Conservation (phyloP, 2,797 vertebrate species). For the Gadopsis marmoratus region DNA sequence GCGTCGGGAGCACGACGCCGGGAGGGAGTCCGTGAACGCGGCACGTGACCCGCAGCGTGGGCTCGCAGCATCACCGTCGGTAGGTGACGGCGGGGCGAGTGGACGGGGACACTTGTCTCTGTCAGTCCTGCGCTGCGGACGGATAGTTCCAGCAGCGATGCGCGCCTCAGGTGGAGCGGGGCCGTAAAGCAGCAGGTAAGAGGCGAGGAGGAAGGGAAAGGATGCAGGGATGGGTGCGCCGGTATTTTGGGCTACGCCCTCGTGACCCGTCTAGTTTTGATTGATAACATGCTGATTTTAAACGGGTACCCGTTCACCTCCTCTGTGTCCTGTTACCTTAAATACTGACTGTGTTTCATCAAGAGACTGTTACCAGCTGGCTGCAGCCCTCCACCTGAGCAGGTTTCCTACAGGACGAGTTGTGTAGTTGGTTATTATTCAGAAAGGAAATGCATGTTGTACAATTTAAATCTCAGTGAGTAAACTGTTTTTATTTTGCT, state of each 20-base stretch:
- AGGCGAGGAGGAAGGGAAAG: background rate
- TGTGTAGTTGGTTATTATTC: background rate
- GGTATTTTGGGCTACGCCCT: slow-evolving; percentile 24
- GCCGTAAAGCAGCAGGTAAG: slow-evolving; percentile 74
- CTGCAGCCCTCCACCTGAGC: no score
- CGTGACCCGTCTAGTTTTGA: slow-evolving; percentile 6
- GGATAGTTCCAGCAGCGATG: slow-evolving; percentile 60
- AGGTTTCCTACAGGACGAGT: no score
- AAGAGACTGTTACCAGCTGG: no score
- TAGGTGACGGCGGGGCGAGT: slow-evolving; percentile 51
- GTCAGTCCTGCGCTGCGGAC: slow-evolving; percentile 44
- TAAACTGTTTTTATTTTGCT: background rate
- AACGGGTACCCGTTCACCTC: rapidly evolving
- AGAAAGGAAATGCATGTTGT: background rate
- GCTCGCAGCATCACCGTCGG: slow-evolving; percentile 59
- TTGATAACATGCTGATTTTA: background rate
- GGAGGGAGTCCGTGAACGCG: slow-evolving; percentile 54
- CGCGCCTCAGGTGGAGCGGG: slow-evolving; percentile 57
- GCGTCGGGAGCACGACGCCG: rapidly evolving
- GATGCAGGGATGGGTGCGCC: background rate
- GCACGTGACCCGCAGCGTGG: slow-evolving; percentile 54
- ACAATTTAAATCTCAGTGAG: background rate
- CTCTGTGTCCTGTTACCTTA: background rate
- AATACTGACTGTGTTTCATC: no score
- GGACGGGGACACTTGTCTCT: slow-evolving; percentile 52